phyloP scores from a whole-genome alignment of 2,888 invertebrate genomes.

The Drosophila leonis region DNA sequence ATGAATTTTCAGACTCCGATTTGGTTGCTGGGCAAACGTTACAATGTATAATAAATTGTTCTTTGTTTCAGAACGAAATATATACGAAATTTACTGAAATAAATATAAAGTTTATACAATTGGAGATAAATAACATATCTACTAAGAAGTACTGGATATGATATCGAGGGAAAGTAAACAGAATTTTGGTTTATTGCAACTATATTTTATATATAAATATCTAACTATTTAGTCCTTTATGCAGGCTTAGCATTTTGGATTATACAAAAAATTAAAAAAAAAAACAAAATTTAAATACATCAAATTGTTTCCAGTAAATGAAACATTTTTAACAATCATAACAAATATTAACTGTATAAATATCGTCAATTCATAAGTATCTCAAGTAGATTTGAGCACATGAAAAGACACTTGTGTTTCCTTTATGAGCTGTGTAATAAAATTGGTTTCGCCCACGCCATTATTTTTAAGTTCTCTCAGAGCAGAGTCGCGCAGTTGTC shows the following conservation, averaged over 20 bases:
- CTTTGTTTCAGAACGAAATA: neutral
- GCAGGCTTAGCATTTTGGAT: no score
- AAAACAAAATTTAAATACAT: no score
- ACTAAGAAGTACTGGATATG: neutral
- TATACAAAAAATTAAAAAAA: neutral
- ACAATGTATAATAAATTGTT: neutral
- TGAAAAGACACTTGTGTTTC: constrained; percentile 13
- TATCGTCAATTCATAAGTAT: constrained; percentile 1
- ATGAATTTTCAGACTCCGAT: neutral
- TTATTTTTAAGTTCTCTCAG: constrained; percentile 2
- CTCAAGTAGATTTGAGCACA: neutral
- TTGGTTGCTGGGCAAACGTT: neutral
- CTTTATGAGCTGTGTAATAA: constrained; percentile 38
- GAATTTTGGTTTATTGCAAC: no score
- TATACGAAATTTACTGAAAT: neutral
- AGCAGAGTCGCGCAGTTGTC: constrained; percentile 19
- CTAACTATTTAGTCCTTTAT: no score
- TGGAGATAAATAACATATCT: neutral
- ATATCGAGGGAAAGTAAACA: neutral
- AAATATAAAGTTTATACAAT: neutral
- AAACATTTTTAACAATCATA: no score
- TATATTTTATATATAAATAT: no score
- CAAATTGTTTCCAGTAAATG: no score
- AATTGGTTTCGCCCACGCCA: constrained; percentile 39
- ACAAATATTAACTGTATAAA: neutral